Percentiles rank a stretch among this genome's conserved stretches.
Conservation (phyloP, 1,140 invertebrate species). For the Rhagoletis zephyria region DNA sequence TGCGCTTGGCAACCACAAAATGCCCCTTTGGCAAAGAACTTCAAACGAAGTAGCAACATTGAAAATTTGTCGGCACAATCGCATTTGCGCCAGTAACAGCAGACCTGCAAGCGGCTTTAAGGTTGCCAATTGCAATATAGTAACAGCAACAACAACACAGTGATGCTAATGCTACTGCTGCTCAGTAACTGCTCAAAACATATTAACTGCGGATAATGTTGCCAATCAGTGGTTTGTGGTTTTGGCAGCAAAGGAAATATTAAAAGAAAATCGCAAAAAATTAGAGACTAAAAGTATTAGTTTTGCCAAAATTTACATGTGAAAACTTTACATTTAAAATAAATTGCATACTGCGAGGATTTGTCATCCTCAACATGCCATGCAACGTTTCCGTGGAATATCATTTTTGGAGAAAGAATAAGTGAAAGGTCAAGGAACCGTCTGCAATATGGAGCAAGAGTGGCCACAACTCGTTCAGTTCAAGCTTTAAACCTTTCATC, state of each 20-base stretch:
- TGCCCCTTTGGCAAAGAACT: constrained; percentile 46
- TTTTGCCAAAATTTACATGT: too few species aligned
- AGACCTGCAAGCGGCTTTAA: neutral
- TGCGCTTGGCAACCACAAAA: constrained; percentile 4
- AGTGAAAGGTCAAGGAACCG: too few species aligned
- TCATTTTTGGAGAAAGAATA: too few species aligned
- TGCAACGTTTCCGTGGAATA: too few species aligned
- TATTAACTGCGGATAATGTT: constrained; percentile 20
- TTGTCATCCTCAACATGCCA: too few species aligned
- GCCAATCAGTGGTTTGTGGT: neutral
- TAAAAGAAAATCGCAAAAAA: neutral
- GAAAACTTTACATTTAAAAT: too few species aligned
- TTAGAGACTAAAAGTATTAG: too few species aligned
- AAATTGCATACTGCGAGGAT: too few species aligned
- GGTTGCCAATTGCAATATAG: constrained; percentile 5
- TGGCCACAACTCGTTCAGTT: too few species aligned
- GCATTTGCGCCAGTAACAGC: neutral
- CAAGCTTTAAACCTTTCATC: too few species aligned
- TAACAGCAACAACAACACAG: neutral
- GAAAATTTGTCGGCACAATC: neutral
- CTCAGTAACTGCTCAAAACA: neutral
- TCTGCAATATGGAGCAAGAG: too few species aligned
- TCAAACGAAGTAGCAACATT: constrained; percentile 42
- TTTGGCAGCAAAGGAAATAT: neutral
- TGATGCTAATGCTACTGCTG: neutral